A percentile compares a stretch with the other conserved stretches of the same genome.
Conservation (phyloP, 2,797 vertebrate species). For the Schizopygopsis malacanthus region DNA sequence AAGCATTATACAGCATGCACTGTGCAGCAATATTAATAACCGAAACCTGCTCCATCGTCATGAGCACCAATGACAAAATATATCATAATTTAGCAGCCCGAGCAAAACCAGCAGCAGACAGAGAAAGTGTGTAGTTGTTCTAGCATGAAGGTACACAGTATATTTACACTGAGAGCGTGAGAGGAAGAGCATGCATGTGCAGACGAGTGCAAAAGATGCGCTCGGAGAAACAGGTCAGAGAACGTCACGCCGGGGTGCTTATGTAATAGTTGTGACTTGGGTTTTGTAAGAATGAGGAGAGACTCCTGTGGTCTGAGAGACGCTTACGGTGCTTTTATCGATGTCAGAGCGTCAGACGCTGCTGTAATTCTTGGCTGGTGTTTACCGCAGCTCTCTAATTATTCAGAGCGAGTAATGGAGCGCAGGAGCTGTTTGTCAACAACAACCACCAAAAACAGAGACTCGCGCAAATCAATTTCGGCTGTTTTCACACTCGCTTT, state of each 20-base stretch:
- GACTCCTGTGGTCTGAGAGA: neutral
- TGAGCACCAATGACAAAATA: conserved; percentile 31
- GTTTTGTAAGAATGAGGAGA: conserved; percentile 8
- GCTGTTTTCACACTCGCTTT: conserved; percentile 20
- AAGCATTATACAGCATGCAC: conserved; percentile 15
- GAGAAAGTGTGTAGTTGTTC: conserved; percentile 7
- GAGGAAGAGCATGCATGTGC: neutral
- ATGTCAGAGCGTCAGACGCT: neutral
- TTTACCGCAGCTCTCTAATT: conserved; percentile 18
- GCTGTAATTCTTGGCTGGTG: conserved; percentile 12
- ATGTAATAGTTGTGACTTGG: neutral
- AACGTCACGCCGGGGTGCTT: neutral
- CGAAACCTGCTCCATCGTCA: conserved; percentile 8
- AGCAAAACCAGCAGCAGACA: conserved; percentile 2
- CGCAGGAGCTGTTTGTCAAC: conserved; percentile 33
- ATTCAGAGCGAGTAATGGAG: conserved; percentile 24
- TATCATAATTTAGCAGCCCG: conserved; percentile 26
- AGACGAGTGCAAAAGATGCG: neutral
- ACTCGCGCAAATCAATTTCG: neutral
- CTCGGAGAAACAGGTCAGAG: neutral
- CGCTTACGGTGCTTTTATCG: neutral
- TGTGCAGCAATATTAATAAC: neutral
- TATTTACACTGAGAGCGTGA: neutral
- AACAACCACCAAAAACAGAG: neutral
- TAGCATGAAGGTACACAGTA: conserved; percentile 24